These are phyloP conservation scores for Phrynosoma platyrhinos DNA, from an alignment of 2,113 vertebrate genomes.

Conservation along the genomic window DNA sequence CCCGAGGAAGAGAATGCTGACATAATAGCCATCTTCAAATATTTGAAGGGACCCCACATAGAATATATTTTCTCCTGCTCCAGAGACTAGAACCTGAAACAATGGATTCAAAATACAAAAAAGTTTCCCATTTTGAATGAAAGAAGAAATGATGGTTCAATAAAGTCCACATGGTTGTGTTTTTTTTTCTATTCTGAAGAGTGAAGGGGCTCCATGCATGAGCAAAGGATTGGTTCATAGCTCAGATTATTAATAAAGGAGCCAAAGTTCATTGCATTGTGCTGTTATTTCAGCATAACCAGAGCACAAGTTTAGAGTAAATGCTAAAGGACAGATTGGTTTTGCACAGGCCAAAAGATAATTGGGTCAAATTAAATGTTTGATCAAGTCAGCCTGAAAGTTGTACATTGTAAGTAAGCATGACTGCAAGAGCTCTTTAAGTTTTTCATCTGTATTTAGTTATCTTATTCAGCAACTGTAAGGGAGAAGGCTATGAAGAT, in stretches of 20 bases:
- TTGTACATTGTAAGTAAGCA: background rate
- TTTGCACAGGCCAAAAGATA: background rate
- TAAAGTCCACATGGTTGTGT: background rate
- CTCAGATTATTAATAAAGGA: background rate
- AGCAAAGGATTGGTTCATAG: too few relatives aligned
- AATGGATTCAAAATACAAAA: too few relatives aligned
- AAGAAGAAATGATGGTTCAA: background rate
- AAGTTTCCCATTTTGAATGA: background rate
- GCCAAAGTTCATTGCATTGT: background rate
- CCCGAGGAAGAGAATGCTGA: too few relatives aligned
- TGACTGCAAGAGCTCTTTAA: too few relatives aligned
- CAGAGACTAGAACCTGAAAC: too few relatives aligned
- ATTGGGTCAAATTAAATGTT: conserved; percentile 24
- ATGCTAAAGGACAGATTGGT: background rate
- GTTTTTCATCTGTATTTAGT: background rate
- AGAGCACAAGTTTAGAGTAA: background rate
- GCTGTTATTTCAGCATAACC: background rate
- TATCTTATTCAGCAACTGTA: background rate
- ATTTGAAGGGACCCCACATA: too few relatives aligned
- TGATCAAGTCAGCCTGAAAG: background rate
- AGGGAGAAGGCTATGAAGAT: background rate
- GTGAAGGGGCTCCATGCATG: background rate
- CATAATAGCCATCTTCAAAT: too few relatives aligned
- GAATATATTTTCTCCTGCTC: too few relatives aligned
- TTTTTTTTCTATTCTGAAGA: background rate